Percentiles rank a stretch among this genome's conserved stretches.
These are phyloP conservation scores for Mastacembelus armatus DNA, from an alignment of 2,797 vertebrate genomes.

Conservation along the genomic window DNA sequence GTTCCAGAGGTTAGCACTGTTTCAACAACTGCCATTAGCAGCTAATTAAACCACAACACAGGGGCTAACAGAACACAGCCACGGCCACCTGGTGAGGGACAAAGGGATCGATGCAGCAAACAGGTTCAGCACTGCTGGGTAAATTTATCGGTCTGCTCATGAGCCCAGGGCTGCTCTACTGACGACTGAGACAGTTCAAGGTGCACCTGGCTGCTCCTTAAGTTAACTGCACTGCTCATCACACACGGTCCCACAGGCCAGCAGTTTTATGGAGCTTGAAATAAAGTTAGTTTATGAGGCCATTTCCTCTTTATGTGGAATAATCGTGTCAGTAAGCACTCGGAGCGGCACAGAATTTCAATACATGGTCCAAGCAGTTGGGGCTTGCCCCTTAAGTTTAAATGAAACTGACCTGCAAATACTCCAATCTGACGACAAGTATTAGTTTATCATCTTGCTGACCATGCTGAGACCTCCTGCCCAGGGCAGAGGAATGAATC, in stretches of 20 bases:
- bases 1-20: constrained; percentile 6
- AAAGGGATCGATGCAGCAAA: constrained; percentile 12
- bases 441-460: constrained; percentile 17
- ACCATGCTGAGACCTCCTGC: constrained; percentile 1
- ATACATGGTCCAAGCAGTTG: constrained; percentile 44
- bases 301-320: constrained; percentile 71
- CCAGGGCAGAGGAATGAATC: constrained; percentile 9
- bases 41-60: constrained; percentile 42
- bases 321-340: constrained; percentile 64
- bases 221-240: constrained; percentile 60
- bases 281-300: constrained; percentile 76
- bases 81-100: constrained; percentile 12
- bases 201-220: constrained; percentile 59
- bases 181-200: constrained; percentile 51
- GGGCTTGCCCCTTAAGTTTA: constrained; percentile 31
- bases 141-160: constrained; percentile 25
- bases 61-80: not conserved
- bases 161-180: constrained; percentile 12
- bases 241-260: constrained; percentile 50
- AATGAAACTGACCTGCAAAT: constrained; percentile 53
- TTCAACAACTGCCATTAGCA: constrained; percentile 27
- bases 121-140: constrained; percentile 7
- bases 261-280: constrained; percentile 69
- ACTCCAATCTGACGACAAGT: constrained; percentile 41
- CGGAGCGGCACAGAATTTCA: constrained; percentile 54